Percentiles rank a stretch among this genome's conserved stretches.
Evolutionary conservation across 2,797 vertebrate species (phyloP).

Genomic region (Sebastes hubbsi): DNA sequence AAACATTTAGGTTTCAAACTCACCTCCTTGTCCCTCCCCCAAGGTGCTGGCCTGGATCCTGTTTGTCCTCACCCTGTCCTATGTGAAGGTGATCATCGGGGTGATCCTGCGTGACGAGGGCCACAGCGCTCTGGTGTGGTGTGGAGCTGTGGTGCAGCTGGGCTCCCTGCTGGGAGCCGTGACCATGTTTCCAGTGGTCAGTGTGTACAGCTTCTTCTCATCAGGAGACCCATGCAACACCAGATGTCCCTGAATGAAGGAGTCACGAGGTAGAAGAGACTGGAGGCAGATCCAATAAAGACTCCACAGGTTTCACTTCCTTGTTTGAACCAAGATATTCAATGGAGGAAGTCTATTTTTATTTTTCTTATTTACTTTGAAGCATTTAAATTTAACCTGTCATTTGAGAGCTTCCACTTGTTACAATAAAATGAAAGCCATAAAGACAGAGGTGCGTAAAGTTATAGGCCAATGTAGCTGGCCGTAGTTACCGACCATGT

Average conservation of each 20-base stretch:
- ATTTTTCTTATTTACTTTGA: not conserved
- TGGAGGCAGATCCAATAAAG: not conserved
- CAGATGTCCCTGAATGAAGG: constrained; percentile 68
- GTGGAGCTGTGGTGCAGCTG: constrained; percentile 87
- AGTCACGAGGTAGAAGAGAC: not conserved
- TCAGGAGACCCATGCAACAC: constrained; percentile 86
- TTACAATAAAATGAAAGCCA: not conserved
- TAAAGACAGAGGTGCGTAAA: not conserved
- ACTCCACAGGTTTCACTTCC: not conserved
- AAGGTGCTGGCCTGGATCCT: constrained; percentile 87
- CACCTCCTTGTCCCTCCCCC: not conserved
- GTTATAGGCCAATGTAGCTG: not conserved
- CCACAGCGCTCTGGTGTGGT: constrained; percentile 88
- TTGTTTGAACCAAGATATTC: not conserved
- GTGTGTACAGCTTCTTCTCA: constrained; percentile 78
- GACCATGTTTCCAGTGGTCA: constrained; percentile 86
- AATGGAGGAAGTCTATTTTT: not conserved
- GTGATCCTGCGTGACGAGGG: constrained; percentile 86
- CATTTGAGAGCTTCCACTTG: not conserved
- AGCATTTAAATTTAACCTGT: not conserved
- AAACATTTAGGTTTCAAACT: not conserved
- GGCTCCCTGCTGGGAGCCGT: constrained; percentile 87
- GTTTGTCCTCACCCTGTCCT: constrained; percentile 84
- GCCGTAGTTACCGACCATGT: too few relatives aligned
- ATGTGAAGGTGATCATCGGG: constrained; percentile 88